Conservation (phyloP, 1,140 invertebrate species). For the Brachionus rubens region DNA sequence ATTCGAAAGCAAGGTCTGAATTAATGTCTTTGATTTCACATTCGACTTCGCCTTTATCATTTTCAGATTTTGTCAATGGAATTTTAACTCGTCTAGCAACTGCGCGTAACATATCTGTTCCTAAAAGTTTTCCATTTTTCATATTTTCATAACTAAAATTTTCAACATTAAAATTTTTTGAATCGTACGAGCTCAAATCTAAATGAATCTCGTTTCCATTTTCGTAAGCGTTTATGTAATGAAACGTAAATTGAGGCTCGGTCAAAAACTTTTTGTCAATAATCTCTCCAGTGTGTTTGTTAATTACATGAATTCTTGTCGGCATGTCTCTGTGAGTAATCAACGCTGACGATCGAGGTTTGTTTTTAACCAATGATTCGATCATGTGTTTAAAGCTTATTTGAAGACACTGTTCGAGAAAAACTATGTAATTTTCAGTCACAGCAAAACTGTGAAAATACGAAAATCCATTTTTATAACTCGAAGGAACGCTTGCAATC, state of each 20-base stretch:
- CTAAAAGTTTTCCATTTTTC: not conserved
- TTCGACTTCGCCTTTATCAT: conserved; percentile 11
- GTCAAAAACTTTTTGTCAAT: conserved; percentile 64
- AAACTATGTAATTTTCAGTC: conserved; percentile 38
- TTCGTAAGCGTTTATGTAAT: conserved; percentile 83
- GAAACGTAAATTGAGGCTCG: conserved; percentile 77
- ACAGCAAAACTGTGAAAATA: conserved; percentile 43
- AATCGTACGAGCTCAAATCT: conserved; percentile 31
- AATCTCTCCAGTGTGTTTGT: conserved; percentile 63
- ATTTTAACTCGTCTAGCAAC: conserved; percentile 8
- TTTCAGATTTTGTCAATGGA: not conserved
- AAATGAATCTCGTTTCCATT: not conserved
- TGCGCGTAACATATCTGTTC: not conserved
- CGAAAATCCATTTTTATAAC: not conserved
- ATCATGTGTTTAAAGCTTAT: conserved; percentile 67
- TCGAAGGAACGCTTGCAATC: conserved; percentile 30
- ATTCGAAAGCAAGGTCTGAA: conserved; percentile 46
- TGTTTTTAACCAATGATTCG: conserved; percentile 59
- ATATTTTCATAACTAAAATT: conserved; percentile 26
- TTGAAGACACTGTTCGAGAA: conserved; percentile 64
- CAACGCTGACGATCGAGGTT: conserved; percentile 60
- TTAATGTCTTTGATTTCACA: conserved; percentile 19
- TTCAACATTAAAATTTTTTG: conserved; percentile 9
- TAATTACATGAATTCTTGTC: conserved; percentile 59
- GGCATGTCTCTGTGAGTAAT: conserved; percentile 59